Evolutionary conservation across 2,113 vertebrate species (phyloP).

Genomic region (Tupaia tana): DNA sequence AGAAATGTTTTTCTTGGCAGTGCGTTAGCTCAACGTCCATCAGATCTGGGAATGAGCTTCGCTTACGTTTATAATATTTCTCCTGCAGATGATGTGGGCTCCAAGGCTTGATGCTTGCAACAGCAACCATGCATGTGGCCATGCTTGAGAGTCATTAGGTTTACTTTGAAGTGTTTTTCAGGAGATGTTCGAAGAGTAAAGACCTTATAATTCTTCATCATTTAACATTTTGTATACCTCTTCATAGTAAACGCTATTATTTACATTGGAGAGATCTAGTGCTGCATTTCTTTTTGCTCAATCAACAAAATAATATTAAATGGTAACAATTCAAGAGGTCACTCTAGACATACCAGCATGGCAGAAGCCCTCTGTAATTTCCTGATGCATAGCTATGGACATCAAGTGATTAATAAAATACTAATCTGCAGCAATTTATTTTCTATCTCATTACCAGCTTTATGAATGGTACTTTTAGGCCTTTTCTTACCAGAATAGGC

Average conservation of each 20-base stretch:
- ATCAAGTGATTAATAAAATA: slow-evolving; percentile 21
- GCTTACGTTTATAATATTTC: slow-evolving; percentile 67
- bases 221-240: slow-evolving; percentile 43
- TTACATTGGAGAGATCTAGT: neutral
- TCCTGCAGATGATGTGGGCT: slow-evolving; percentile 17
- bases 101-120: neutral
- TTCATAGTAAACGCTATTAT: neutral
- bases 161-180: slow-evolving; percentile 43
- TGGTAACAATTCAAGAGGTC: neutral
- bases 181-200: slow-evolving; percentile 35
- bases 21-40: slow-evolving; percentile 63
- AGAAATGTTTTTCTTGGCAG: slow-evolving; percentile 87
- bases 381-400: neutral
- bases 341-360: neutral
- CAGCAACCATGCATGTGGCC: neutral
- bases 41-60: slow-evolving; percentile 77
- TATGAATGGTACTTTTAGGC: neutral
- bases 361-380: neutral
- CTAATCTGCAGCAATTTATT: neutral
- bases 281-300: slow-evolving; percentile 16
- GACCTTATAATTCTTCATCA: slow-evolving; percentile 11
- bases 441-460: neutral
- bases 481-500: neutral
- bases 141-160: neutral
- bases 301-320: neutral